Percentiles rank a stretch among this genome's conserved stretches.
Evolutionary conservation across 2,797 vertebrate species (phyloP).

Genomic region (Scyliorhinus canicula): DNA sequence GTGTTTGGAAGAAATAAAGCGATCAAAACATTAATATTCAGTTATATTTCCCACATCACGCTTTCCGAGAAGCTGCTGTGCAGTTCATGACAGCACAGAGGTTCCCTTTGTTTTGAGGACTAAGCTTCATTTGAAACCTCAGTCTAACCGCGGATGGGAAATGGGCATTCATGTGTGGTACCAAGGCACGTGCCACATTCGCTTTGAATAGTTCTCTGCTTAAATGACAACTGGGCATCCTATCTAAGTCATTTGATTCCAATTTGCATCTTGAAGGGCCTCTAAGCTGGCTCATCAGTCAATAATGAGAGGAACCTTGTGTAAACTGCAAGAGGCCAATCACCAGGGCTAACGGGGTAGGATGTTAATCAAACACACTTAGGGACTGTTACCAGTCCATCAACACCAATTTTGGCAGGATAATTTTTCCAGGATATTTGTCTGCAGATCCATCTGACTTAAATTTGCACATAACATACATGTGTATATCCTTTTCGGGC

Average conservation of each 20-base stretch:
- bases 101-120: background rate
- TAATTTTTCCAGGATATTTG: background rate
- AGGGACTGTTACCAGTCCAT: background rate
- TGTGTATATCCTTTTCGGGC: background rate
- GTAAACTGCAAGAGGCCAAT: background rate
- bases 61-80: background rate
- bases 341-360: background rate
- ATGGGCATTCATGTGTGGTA: background rate
- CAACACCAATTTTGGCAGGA: background rate
- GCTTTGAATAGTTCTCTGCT: background rate
- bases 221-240: background rate
- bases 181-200: too few relatives aligned
- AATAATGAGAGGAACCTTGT: background rate
- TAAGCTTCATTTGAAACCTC: background rate
- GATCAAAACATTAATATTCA: background rate
- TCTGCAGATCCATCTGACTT: background rate
- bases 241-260: background rate
- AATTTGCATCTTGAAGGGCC: background rate
- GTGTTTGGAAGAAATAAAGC: background rate
- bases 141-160: too few relatives aligned
- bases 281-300: background rate
- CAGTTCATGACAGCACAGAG: background rate
- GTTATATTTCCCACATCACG: background rate
- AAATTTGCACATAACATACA: background rate
- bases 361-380: background rate